Conservation (phyloP, 2,797 vertebrate genomes). For the Synaphobranchus kaupii region DNA sequence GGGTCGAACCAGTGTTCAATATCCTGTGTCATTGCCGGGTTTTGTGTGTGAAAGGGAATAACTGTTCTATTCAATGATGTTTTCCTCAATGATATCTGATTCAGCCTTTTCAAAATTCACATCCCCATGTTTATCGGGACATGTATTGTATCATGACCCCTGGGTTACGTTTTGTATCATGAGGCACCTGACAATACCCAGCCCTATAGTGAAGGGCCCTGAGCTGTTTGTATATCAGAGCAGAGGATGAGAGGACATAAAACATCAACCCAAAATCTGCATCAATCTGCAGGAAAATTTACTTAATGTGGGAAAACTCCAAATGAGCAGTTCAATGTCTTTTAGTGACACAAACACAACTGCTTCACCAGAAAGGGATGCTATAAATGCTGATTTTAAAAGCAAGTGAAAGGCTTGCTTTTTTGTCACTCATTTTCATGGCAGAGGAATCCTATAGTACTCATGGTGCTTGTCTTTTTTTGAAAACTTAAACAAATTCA, state of each 20-base stretch:
- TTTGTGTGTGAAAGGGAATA: no score
- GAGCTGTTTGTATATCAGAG: background rate
- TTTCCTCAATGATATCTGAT: no score
- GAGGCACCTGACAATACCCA: background rate
- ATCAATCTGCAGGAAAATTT: background rate
- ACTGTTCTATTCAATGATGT: no score
- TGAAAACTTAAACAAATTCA: background rate
- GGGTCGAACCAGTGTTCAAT: no score
- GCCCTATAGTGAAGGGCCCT: background rate
- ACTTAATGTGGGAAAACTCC: background rate
- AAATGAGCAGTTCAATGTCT: background rate
- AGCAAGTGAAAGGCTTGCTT: background rate
- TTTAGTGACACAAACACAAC: background rate
- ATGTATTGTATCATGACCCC: no score
- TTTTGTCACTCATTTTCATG: background rate
- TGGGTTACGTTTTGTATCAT: background rate
- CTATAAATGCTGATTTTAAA: background rate
- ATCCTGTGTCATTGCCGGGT: no score
- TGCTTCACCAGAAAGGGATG: background rate
- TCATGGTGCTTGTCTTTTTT: background rate
- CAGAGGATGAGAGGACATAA: background rate
- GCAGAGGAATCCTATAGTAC: background rate
- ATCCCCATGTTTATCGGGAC: no score
- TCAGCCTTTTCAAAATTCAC: no score
- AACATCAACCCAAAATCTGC: background rate